Conservation (phyloP, 2,113 vertebrate species). For the Arizona elegans region DNA sequence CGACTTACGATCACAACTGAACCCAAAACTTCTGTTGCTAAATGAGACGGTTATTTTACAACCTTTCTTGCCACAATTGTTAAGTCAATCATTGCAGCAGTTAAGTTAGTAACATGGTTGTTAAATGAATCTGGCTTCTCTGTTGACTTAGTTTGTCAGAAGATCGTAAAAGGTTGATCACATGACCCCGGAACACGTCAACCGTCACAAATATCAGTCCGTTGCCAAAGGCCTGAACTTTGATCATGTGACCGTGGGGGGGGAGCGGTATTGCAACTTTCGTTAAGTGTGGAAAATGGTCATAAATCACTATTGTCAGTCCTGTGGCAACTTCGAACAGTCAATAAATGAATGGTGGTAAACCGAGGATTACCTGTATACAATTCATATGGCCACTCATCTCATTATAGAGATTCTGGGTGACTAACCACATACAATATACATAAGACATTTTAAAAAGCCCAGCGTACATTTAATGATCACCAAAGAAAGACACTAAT, state of each 20-base stretch:
- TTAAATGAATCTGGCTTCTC: not conserved
- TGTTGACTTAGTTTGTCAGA: not conserved
- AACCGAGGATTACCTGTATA: not conserved
- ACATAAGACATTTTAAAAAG: not conserved
- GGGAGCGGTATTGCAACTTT: not conserved
- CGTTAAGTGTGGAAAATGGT: not conserved
- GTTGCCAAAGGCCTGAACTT: not conserved
- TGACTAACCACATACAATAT: not conserved
- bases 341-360: not conserved
- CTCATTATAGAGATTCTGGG: not conserved
- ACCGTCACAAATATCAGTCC: not conserved
- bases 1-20: not conserved
- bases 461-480: not conserved
- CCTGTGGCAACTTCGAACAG: not conserved
- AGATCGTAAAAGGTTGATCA: not conserved
- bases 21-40: not conserved
- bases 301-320: not conserved
- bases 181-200: accelerated
- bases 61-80: not conserved
- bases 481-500: not conserved
- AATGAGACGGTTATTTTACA: not conserved
- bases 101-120: not conserved
- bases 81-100: not conserved
- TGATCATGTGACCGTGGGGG: not conserved
- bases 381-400: not conserved